Conservation (phyloP, 2,888 invertebrate species). For the Endomychus coccineus region DNA sequence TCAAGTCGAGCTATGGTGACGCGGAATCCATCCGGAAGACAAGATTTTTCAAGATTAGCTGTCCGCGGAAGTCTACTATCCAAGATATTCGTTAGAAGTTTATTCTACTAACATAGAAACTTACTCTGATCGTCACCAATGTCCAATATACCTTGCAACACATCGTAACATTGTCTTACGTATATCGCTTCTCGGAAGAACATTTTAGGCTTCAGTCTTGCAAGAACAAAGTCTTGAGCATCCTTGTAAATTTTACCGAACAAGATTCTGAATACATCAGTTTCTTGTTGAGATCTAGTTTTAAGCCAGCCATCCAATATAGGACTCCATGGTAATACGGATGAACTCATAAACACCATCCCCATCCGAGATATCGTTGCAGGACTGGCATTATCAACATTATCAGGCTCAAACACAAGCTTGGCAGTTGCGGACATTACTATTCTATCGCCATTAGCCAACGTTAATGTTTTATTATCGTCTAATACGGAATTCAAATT, state of each 20-base stretch:
- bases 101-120: no score
- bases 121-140: constrained; percentile 42
- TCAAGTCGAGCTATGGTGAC: no score
- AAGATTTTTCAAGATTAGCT: no score
- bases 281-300: constrained; percentile 54
- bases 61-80: no score
- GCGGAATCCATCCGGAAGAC: no score
- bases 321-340: constrained; percentile 74
- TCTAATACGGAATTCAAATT: constrained; percentile 87
- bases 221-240: constrained; percentile 60
- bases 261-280: constrained; percentile 52
- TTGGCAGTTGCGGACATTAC: constrained; percentile 84
- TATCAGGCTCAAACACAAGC: constrained; percentile 80
- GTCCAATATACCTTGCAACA: constrained; percentile 64
- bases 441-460: constrained; percentile 87
- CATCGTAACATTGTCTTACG: constrained; percentile 70
- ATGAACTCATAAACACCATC: constrained; percentile 85
- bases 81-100: no score
- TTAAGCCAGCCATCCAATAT: constrained; percentile 76
- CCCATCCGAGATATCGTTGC: constrained; percentile 88
- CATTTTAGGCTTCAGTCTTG: constrained; percentile 70
- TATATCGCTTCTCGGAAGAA: constrained; percentile 74
- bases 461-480: constrained; percentile 82
- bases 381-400: constrained; percentile 87
- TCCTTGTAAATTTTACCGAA: constrained; percentile 72